A percentile compares a stretch with the other conserved stretches of the same genome.
These are phyloP conservation scores for Ophion costatus DNA, from an alignment of 2,888 invertebrate genomes.

Conservation along the genomic window DNA sequence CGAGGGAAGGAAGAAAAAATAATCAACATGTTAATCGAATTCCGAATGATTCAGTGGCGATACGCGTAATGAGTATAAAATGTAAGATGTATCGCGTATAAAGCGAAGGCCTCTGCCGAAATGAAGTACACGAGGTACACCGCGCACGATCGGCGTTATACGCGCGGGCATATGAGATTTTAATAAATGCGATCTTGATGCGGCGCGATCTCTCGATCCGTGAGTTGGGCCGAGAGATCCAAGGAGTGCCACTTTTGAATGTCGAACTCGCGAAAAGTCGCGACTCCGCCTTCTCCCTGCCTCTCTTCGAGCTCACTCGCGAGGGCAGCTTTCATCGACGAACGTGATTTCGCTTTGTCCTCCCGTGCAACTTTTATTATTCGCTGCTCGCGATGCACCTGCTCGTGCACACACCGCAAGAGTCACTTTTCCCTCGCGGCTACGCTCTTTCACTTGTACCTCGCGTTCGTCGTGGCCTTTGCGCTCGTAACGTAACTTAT, in stretches of 20 bases:
- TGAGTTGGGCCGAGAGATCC: constrained; percentile 23
- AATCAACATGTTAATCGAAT: no score
- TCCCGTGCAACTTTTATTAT: constrained; percentile 14
- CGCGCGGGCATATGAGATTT: constrained; percentile 29
- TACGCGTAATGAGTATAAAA: no score
- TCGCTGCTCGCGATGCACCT: constrained; percentile 48
- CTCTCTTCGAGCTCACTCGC: constrained; percentile 19
- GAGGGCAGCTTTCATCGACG: constrained; percentile 61
- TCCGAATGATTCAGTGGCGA: no score
- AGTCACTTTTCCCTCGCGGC: constrained; percentile 19
- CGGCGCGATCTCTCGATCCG: constrained; percentile 15
- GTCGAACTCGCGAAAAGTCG: constrained; percentile 52
- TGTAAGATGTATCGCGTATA: no score
- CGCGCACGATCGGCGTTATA: neutral
- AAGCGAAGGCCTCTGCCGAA: no score
- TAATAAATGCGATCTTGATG: constrained; percentile 49
- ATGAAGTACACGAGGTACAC: no score
- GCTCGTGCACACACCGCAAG: constrained; percentile 23
- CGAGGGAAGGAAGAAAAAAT: neutral
- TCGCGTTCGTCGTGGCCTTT: constrained; percentile 1
- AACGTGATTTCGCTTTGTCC: constrained; percentile 65
- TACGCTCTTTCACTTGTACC: constrained; percentile 40
- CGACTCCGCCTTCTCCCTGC: constrained; percentile 20
- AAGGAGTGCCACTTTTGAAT: constrained; percentile 59
- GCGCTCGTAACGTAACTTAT: neutral